Conservation (phyloP, 2,888 invertebrate genomes). For the Trilocha varians region DNA sequence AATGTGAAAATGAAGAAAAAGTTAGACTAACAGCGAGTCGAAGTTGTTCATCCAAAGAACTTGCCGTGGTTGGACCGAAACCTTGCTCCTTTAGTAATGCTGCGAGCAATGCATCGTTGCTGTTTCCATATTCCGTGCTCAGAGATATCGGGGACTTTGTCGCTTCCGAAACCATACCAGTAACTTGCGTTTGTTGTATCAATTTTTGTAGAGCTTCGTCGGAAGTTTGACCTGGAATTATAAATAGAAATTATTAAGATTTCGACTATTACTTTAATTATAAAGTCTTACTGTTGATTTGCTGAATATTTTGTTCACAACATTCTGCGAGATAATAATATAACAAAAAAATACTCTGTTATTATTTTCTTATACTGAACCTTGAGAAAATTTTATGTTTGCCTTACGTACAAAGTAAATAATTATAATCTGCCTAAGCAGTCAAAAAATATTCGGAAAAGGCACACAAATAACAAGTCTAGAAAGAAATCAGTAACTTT, state of each 20-base stretch:
- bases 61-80: conserved; percentile 80
- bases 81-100: conserved; percentile 81
- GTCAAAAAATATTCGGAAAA: no score
- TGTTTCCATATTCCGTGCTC: conserved; percentile 73
- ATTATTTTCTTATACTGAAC: no score
- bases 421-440: no score
- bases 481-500: no score
- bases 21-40: conserved; percentile 68
- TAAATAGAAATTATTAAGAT: background rate
- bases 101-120: conserved; percentile 79
- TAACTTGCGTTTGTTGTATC: conserved; percentile 43
- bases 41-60: conserved; percentile 73
- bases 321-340: no score
- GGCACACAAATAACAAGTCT: no score
- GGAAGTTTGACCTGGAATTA: conserved; percentile 51
- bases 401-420: no score
- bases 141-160: conserved; percentile 56
- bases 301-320: no score
- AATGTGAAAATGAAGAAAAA: conserved; percentile 20
- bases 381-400: no score
- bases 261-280: no score
- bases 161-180: conserved; percentile 54
- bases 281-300: no score
- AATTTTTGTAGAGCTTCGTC: conserved; percentile 60
- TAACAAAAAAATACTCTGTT: no score